Percentiles rank a stretch among this genome's conserved stretches.
These are phyloP conservation scores for Girardia tigrina DNA, from an alignment of 2,888 invertebrate genomes.

Conservation along the genomic window DNA sequence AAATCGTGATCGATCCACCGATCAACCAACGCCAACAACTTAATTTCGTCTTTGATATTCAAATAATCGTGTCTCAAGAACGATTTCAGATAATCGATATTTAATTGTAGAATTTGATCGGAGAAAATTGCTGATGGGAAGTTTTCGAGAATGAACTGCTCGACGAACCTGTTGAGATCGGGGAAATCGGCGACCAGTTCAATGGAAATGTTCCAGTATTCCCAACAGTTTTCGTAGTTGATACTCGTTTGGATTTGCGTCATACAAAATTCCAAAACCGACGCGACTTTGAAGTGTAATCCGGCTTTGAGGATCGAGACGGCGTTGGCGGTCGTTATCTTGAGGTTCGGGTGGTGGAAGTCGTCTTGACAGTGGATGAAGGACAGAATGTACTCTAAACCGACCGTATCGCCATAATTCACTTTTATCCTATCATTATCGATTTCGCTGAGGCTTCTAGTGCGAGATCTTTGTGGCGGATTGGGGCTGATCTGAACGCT, in stretches of 20 bases:
- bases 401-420: constrained; percentile 12
- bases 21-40: background rate
- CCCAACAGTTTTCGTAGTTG: constrained; percentile 13
- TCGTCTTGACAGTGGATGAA: constrained; percentile 7
- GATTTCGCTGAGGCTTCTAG: constrained; percentile 21
- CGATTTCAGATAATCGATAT: background rate
- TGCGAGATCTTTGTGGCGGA: background rate
- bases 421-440: constrained; percentile 24
- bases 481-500: background rate
- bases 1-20: background rate
- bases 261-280: background rate
- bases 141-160: background rate
- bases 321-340: background rate
- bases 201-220: background rate
- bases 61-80: background rate
- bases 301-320: background rate
- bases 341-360: background rate
- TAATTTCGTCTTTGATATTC: constrained; percentile 5
- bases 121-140: background rate
- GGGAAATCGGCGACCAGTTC: background rate
- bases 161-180: background rate
- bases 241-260: background rate
- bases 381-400: constrained; percentile 11
- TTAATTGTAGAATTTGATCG: background rate
- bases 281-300: background rate